Evolutionary conservation across 2,888 invertebrate genomes (phyloP), one percentile per base, ranked within the genome.

Genomic region (Pycnomerus fuliginosus): DNA sequence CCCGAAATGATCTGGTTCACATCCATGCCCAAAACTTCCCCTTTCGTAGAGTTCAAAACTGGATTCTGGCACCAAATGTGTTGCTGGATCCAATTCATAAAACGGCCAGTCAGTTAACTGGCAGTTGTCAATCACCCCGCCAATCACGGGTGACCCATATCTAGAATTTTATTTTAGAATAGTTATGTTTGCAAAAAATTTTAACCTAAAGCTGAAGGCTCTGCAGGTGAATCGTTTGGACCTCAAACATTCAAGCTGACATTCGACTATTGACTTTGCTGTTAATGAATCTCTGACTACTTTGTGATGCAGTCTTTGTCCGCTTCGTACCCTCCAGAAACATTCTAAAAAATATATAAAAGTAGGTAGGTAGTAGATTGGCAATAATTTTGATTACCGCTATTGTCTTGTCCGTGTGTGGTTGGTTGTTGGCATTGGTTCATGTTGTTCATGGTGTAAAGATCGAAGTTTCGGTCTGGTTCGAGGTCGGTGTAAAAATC

Each of bases 1-100:
- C n/a, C 66, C 59, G 42, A 74, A 71, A 52, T 73, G 76, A 42
- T 84, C 83, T 0, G 86, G 81, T 65, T 90, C 89, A 56, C 90
- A 90, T 1, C 90, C 90, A 36, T 87, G 80, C 0, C 89, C 90
- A 57, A 84, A 90, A 66, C 88, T 90, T 0, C 87, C 89, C 27
- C 90, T 73, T 46, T 90, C 84, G 55, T 89, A 90, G 14, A 90
- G 71, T 68, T 90, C 89, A 41, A 86, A 87, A 0, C 82, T 80
- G 1, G 76, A 71, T 49, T 83, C 84, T 2, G 79, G 72, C 25
- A 82, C 74, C 14, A 82, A 73, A 63, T 82, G 77, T 1, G 71
- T 68, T 23, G 71, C 69, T 27, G 80, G 77, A 59, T 83, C 78
- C 42, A 89, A 76, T 28, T 87, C 85, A 12, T 76, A 73, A 3